Evolutionary conservation across 2,113 vertebrate species (phyloP), one percentile per base, ranked within the genome.

Genomic region (Rafetus swinhoei): DNA sequence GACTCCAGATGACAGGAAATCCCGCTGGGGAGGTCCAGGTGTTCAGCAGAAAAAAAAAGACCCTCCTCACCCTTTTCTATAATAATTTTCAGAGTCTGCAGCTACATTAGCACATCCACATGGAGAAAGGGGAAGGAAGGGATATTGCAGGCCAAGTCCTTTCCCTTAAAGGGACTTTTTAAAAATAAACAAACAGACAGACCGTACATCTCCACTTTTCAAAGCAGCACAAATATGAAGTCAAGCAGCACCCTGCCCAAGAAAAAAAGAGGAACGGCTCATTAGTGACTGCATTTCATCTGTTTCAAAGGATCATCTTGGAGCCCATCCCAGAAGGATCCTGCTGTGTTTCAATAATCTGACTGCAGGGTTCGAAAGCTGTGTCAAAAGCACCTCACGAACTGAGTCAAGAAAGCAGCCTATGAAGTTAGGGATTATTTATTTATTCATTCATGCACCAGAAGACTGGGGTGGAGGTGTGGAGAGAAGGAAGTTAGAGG

Each of bases 291-390:
- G 82, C 87, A 92, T 96, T 97, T 96, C 88, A 89, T 88, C 82
- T 97, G 85, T 92, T 97, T 97, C 95, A 94, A 96, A 97, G 87
- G 87, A 93, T 77, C 86, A 55, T 91, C 81, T 97, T 96, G 96
- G 97, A 97, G 89, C 53, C 86, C 69, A 88, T 95, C 92, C 95
- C 96, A 97, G 95, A 97, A 96, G 81, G 27, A 93, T 88, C 96
- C 95, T 96, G 93, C 96, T 97, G 95, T 91, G 95, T 92, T 97
- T 96, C 95, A 95, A 88, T 96, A 93, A 96, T 91, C 82, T 21
- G 79, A 81, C 93, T 86, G 50, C 0, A 1, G 62, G 79, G 86
- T 94, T 89, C 0, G 62, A 96, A 95, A 95, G 79, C n/a, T 84
- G 79, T 80, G 76, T 88, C 18, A 24, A 94, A 95, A 74, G 45